Base-by-base conservation (phyloP, 2,888 invertebrate genomes). In the Cynaeus angustus region DNA sequence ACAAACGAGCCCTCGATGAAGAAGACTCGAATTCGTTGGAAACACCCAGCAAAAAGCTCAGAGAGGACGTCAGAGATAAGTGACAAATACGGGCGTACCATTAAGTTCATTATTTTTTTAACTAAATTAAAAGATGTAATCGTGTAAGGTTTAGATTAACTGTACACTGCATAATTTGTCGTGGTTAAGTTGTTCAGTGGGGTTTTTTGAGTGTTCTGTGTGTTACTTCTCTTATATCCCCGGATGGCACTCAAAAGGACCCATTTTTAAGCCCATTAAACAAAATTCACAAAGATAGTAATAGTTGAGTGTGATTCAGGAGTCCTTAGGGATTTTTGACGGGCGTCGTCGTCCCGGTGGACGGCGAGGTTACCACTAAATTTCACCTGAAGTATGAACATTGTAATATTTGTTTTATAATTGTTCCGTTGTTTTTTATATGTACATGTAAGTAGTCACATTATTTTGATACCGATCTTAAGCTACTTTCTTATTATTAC, bases 21-120 rank as follows among this genome's bases (percentile, higher is more conserved):
- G 82, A 81, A 70, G 85, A 86, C 75, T 85, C 86, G 71, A 85
- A 84, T 77, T 85, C 85, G 74, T 82, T 80, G 59, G 87, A 86
- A 74, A 86, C 86, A 76, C 86, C 87, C 71, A 83, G 83, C 79
- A 88, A 88, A 85, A 88, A 88, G 83, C 84, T 85, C 77, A 87
- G 87, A 78, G 83, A 84, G 62, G 82, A 83, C 70, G 74, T 80
- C 75, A 82, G 83, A 73, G 83, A 84, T 83, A 88, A 88, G 88
- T 88, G 88, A 88, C 88, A 85, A 79, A 81, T 80, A 75, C 79
- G 80, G 76, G 78, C 78, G 70, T 79, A 77, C 70, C 75, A 77
- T 78, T 78, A 78, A 71, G 43, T 65, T 66, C 33, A 68, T 71
- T 62, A 72, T 75, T 78, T 76, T 76, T 74, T 74, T 74, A 77